These are phyloP conservation scores for Myanophis thanlyinensis DNA, from an alignment of 2,113 vertebrate species.

Conservation along the genomic window DNA sequence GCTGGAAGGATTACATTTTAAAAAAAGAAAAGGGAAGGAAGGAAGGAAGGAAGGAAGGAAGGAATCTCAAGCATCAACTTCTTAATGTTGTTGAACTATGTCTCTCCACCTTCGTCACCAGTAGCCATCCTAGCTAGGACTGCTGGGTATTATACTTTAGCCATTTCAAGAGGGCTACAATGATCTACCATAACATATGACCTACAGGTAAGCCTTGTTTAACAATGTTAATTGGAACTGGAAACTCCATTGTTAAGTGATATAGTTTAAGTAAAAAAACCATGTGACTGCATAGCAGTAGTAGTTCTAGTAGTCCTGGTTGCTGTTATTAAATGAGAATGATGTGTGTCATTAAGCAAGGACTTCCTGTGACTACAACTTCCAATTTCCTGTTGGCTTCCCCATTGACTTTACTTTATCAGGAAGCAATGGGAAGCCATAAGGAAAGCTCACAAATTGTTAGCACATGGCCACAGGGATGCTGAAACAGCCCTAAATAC, in stretches of 20 bases:
- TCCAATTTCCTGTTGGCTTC: neutral
- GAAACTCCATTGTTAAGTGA: neutral
- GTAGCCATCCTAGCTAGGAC: too few relatives aligned
- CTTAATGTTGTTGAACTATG: too few relatives aligned
- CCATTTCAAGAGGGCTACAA: too few relatives aligned
- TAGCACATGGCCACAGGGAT: neutral
- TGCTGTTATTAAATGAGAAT: neutral
- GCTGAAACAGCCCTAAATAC: neutral
- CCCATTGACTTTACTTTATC: too few relatives aligned
- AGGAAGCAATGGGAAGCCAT: too few relatives aligned
- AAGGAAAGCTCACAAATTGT: neutral
- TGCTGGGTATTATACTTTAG: too few relatives aligned
- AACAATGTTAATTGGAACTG: neutral
- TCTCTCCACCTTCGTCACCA: too few relatives aligned
- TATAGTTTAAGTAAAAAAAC: neutral
- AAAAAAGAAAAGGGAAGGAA: neutral
- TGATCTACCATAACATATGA: too few relatives aligned
- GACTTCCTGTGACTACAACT: neutral
- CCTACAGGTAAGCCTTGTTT: neutral
- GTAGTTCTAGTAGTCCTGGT: neutral
- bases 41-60: neutral
- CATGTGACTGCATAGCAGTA: neutral
- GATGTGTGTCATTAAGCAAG: neutral
- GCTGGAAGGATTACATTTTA: neutral
- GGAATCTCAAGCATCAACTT: neutral